Base-by-base conservation (phyloP, 2,797 vertebrate genomes). In the Eupleurogrammus muticus region DNA sequence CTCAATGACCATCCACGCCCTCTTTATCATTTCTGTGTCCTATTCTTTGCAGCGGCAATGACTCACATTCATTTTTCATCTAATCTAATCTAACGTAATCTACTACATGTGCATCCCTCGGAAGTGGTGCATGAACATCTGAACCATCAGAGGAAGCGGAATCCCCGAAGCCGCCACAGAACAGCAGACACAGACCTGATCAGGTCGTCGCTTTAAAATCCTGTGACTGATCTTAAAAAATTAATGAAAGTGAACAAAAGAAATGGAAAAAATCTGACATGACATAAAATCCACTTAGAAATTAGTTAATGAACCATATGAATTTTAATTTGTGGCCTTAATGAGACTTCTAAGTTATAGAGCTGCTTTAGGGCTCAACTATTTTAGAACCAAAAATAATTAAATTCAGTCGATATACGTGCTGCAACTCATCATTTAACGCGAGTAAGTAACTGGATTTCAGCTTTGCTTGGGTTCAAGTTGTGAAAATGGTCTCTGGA, bases 11-110 rank as follows among this genome's bases (percentile, higher is more conserved):
- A 79, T 79, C 66, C 53, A 72, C 66, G 55, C 66, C 56, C 34
- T 60, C 50, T 50, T 9, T 20, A 67, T 59, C 51, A 46, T 59
- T 23, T 60, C 67, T 62, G 19, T 23, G 67, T 79, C 58, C 34
- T 24, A 46, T 54, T 60, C 58, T 77, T 68, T 59, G 21, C 59
- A 82, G 66, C 42, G 59, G 69, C n/a, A 61, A 20, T 73, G 78
- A 85, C 67, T 87, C 65, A 69, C 74, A 82, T 87, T 71, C 70
- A 80, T 74, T 75, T 86, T 89, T 87, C 70, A 85, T 84, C 58
- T 84, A 70, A 83, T 80, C 75, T 84, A 73, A 86, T 87, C 67
- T 62, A 75, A 87, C 57, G 72, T 68, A 81, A 88, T 84, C 73
- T 50, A 77, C 67, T 77, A 75, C 77, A 62, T 52, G 73, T 80